Percentiles rank a stretch among this genome's conserved stretches.
phyloP scores from a whole-genome alignment of 2,888 invertebrate genomes.

The Mechanitis mazaeus region DNA sequence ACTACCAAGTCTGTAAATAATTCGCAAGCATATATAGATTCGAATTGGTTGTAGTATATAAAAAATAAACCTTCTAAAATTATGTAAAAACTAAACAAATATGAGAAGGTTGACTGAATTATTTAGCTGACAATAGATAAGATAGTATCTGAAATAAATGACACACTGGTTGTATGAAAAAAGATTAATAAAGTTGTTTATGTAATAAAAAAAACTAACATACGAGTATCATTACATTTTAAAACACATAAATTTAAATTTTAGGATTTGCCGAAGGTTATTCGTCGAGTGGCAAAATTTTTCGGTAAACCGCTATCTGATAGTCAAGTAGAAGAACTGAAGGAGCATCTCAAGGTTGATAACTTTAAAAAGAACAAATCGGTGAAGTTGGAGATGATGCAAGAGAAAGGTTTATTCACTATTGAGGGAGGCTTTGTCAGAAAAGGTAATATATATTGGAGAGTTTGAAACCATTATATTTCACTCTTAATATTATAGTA shows the following conservation, averaged over 20 bases:
- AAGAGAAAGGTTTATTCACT: conserved; percentile 66
- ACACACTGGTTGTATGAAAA: no score
- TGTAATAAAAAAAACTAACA: no score
- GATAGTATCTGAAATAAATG: no score
- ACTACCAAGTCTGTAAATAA: no score
- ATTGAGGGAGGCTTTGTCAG: conserved; percentile 76
- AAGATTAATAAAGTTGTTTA: no score
- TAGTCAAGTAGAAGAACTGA: conserved; percentile 73
- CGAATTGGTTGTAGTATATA: no score
- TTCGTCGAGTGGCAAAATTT: conserved; percentile 74
- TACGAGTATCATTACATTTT: conserved; percentile 3
- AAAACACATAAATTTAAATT: not conserved
- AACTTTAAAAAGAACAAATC: conserved; percentile 85
- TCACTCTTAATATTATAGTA: not conserved
- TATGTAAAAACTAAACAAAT: no score
- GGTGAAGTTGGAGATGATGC: conserved; percentile 78
- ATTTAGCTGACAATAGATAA: no score
- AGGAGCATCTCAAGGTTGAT: conserved; percentile 82
- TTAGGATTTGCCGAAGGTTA: conserved; percentile 68
- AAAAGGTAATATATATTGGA: conserved; percentile 49
- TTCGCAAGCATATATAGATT: no score
- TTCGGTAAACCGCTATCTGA: conserved; percentile 67
- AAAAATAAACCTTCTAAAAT: no score
- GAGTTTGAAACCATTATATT: no score
- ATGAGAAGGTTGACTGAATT: no score